Evolutionary conservation across 2,113 vertebrate species (phyloP), one percentile per base, ranked within the genome.

Genomic region (Leptosomus discolor): DNA sequence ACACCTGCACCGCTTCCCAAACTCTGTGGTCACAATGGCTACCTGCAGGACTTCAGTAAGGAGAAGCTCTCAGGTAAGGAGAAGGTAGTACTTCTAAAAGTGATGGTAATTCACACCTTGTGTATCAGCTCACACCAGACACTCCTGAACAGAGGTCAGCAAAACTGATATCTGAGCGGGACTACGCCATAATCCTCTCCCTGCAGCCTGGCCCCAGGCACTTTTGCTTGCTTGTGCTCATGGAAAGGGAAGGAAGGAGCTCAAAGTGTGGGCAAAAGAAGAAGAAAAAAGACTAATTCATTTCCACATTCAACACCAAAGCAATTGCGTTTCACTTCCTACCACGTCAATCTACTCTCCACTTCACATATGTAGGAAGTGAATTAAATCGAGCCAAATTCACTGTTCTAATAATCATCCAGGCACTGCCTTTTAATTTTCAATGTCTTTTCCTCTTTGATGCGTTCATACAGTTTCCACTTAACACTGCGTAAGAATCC

Each of bases 401-500:
- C 36, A 34, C 23, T 7, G 5, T 54, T 93, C 53, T 48, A 48
- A 95, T 92, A 95, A 91, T 56, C n/a, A 41, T 56, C 61, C 45
- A 68, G 19, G 73, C 61, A 45, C 6, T 57, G 51, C 23, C 51
- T 92, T 94, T 61, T 56, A 60, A 67, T 92, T 97, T 93, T 74
- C 88, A 78, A 21, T 69, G 37, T 70, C 56, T 93, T 91, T 96
- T 81, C 19, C 36, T 92, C 85, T 94, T 94, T 94, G 91, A 87
- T 87, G 34, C 77, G 58, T 85, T 96, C 92, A 53, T 71, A 77
- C 6, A 81, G 60, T 58, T 96, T 83, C 51, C 51, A 78, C 41
- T 95, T 89, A 82, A n/a, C 53, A 27, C 80, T 32, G 26, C 19
- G 18, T 57, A 84, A 82, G 73, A 97, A 90, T 87, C 83, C 96